Percentiles rank a stretch among this genome's conserved stretches.
phyloP scores from a whole-genome alignment of 2,113 vertebrate species.

The Phycodurus eques region DNA sequence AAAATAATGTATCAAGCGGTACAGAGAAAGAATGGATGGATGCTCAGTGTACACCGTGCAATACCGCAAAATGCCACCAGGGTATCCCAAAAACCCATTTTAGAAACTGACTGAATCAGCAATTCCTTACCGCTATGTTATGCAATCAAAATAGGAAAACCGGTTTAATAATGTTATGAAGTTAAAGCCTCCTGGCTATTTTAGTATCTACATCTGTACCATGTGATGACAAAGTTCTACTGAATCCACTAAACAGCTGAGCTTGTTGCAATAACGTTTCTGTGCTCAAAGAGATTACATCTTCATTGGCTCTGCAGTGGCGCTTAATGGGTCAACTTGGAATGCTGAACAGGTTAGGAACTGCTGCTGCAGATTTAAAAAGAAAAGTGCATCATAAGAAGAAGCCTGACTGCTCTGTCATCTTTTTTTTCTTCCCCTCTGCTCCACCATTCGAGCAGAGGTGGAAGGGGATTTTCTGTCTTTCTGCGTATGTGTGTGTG shows the following conservation, averaged over 20 bases:
- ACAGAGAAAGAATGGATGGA: too few relatives aligned
- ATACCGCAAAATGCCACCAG: not conserved
- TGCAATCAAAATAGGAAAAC: not conserved
- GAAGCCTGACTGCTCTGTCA: slow-evolving; percentile 26
- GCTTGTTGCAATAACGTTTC: slow-evolving; percentile 52
- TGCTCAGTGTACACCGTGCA: not conserved
- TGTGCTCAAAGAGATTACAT: slow-evolving; percentile 13
- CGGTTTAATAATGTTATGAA: not conserved
- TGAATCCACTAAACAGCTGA: slow-evolving; percentile 42
- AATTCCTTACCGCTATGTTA: not conserved
- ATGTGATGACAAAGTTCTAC: not conserved
- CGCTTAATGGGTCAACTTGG: slow-evolving; percentile 19
- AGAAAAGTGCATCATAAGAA: slow-evolving; percentile 53
- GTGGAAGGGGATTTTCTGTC: slow-evolving; percentile 21
- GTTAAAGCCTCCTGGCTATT: not conserved
- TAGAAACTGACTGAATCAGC: not conserved
- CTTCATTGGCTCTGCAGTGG: slow-evolving; percentile 20
- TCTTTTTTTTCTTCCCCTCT: slow-evolving; percentile 13
- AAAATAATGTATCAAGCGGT: too few relatives aligned
- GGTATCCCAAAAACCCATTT: not conserved
- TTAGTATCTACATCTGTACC: not conserved
- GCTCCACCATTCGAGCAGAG: slow-evolving; percentile 22
- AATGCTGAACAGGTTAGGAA: slow-evolving; percentile 9
- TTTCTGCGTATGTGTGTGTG: not conserved
- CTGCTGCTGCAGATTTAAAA: slow-evolving; percentile 45